A percentile compares a stretch with the other conserved stretches of the same genome.
Conservation (phyloP, 2,888 invertebrate species). For the Drosophila mulleri region DNA sequence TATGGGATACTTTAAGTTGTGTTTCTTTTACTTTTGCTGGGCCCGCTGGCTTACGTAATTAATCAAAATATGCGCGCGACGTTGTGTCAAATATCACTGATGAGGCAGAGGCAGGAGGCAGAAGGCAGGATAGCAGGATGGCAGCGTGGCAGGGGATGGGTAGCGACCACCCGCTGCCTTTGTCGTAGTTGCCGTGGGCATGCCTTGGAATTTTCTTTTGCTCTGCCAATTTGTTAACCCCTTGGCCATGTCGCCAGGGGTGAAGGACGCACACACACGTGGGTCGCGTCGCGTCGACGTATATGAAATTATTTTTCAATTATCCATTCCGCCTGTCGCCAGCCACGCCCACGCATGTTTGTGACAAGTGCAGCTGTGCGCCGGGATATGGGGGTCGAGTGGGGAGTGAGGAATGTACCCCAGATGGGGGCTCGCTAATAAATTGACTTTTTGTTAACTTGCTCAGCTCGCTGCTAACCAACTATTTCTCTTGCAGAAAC, state of each 20-base stretch:
- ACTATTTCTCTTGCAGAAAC: constrained; percentile 85
- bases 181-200: constrained; percentile 24
- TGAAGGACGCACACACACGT: constrained; percentile 25
- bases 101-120: not conserved
- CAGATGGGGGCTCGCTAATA: not conserved
- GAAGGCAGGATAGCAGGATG: not conserved
- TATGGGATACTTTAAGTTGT: not conserved
- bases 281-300: constrained; percentile 24
- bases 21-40: constrained; percentile 8
- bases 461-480: constrained; percentile 1
- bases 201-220: constrained; percentile 51
- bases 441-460: constrained; percentile 21
- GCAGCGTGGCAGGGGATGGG: not conserved
- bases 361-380: constrained; percentile 54
- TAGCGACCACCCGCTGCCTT: constrained; percentile 13
- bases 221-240: constrained; percentile 48
- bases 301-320: constrained; percentile 82
- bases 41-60: constrained; percentile 55
- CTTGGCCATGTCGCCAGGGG: constrained; percentile 19
- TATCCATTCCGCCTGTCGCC: constrained; percentile 51
- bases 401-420: too few species aligned
- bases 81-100: constrained; percentile 44
- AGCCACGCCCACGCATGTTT: constrained; percentile 57
- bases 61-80: constrained; percentile 70
- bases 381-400: not conserved